Evolutionary conservation across 2,797 vertebrate genomes (phyloP).

Genomic region (Numenius phaeopus): DNA sequence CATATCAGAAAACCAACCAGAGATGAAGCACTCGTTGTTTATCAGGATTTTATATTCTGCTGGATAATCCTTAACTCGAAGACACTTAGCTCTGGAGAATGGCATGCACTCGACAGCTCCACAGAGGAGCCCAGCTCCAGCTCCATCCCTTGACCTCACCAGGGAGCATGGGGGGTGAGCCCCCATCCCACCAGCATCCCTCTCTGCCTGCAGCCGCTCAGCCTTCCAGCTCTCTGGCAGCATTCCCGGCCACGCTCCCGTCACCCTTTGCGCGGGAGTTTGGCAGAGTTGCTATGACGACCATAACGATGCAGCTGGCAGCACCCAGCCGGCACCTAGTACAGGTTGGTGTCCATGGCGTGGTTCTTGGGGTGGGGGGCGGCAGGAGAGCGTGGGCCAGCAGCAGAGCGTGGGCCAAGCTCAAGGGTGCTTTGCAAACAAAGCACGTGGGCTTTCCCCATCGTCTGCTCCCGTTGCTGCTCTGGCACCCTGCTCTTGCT

Average conservation of each 20-base stretch:
- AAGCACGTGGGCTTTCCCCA: fast-evolving
- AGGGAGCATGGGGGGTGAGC: fast-evolving
- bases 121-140: fast-evolving
- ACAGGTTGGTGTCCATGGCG: not conserved
- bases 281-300: slow-evolving; percentile 51
- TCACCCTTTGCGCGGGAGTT: not conserved
- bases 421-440: not conserved
- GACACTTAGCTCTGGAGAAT: fast-evolving
- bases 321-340: not conserved
- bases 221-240: not conserved
- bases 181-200: not conserved
- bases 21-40: not conserved
- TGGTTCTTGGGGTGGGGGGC: not conserved
- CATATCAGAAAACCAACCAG: not conserved
- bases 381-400: too few species aligned
- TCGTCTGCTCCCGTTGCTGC: fast-evolving
- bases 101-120: fast-evolving
- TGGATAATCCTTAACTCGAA: not conserved
- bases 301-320: not conserved
- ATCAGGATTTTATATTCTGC: not conserved
- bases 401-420: too few species aligned
- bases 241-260: not conserved
- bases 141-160: not conserved
- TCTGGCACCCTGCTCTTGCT: not conserved
- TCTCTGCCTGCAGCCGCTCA: fast-evolving